A percentile compares a stretch with the other conserved stretches of the same genome.
Evolutionary conservation across 35 echinoderm and acorn worm genomes (phyloP).

Genomic region (Patiria miniata): DNA sequence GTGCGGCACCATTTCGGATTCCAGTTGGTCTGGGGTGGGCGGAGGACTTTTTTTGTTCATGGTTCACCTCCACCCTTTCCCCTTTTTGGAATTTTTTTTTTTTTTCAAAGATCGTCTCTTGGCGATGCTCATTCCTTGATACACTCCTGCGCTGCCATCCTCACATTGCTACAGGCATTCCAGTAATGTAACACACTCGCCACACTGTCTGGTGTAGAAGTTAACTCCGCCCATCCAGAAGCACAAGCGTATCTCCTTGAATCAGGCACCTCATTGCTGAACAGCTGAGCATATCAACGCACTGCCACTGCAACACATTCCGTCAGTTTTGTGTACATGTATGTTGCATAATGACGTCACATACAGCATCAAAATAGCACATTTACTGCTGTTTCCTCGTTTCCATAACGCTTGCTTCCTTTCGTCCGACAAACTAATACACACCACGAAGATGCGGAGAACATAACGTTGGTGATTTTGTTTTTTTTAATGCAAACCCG

Average conservation of each 20-base stretch:
- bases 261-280: too few species aligned
- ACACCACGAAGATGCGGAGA: not conserved
- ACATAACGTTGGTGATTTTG: not conserved
- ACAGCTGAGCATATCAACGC: not conserved
- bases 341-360: not conserved
- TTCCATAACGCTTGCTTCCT: not conserved
- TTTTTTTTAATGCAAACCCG: conserved; percentile 23
- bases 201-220: too few species aligned
- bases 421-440: not conserved
- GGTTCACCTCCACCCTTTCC: not conserved
- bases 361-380: conserved; percentile 2
- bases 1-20: conserved; percentile 8
- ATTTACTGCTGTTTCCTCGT: not conserved
- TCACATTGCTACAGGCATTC: too few species aligned
- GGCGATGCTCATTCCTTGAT: not conserved
- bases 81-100: not conserved
- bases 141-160: not conserved
- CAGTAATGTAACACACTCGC: too few species aligned
- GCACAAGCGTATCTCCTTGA: not conserved
- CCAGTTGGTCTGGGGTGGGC: not conserved
- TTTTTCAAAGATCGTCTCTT: not conserved
- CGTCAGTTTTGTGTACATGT: not conserved
- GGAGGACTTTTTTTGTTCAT: not conserved
- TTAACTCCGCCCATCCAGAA: not conserved
- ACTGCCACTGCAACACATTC: not conserved